These are phyloP conservation scores for Eulemur macaco DNA, from an alignment of 2,113 vertebrate genomes.

Conservation along the genomic window DNA sequence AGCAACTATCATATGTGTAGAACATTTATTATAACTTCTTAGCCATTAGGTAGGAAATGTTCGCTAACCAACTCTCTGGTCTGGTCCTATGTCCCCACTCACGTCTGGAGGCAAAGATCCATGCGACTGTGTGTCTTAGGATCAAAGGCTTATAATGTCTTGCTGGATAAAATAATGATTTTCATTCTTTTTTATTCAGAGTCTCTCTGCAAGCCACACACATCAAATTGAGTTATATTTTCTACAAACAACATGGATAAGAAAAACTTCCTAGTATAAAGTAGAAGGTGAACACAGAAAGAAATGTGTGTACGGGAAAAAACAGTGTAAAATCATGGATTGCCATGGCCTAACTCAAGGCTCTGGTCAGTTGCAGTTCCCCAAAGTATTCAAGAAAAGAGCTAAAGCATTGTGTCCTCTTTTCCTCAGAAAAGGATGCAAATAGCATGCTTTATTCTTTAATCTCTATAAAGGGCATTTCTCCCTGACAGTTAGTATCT, in stretches of 20 bases:
- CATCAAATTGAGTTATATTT: neutral
- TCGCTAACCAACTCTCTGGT: neutral
- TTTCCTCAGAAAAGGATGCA: slow-evolving; percentile 11
- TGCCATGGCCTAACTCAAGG: neutral
- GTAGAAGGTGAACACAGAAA: neutral
- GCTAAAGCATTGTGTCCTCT: neutral
- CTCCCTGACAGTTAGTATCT: slow-evolving; percentile 15
- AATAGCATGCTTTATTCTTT: neutral
- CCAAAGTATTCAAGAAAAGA: neutral
- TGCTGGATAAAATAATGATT: neutral
- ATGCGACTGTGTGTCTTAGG: neutral
- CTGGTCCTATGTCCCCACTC: neutral
- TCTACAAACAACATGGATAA: neutral
- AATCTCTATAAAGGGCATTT: neutral
- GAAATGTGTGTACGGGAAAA: neutral
- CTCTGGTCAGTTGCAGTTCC: neutral
- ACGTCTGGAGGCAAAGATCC: neutral
- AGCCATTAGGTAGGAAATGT: neutral
- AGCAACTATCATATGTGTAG: neutral
- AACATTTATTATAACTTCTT: neutral
- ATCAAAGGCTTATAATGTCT: neutral
- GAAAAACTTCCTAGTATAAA: neutral
- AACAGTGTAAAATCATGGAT: neutral
- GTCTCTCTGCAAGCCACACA: neutral
- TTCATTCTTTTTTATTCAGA: neutral